Evolutionary conservation across 2,113 vertebrate species (phyloP).

Genomic region (Corythaeola cristata): DNA sequence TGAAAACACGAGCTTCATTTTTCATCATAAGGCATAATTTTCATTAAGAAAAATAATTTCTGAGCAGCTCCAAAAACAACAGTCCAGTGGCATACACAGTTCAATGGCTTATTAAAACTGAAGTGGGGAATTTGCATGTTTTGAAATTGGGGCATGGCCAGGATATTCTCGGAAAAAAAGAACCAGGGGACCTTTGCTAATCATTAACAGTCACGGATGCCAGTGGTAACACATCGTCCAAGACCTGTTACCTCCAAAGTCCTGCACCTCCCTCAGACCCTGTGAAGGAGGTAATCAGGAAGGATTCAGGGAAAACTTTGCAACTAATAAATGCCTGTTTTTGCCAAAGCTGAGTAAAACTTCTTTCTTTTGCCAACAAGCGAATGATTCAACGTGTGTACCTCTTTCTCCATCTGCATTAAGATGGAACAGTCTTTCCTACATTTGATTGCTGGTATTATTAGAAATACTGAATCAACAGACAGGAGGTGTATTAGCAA

Average conservation of each 20-base stretch:
- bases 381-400: not conserved
- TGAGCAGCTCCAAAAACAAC: slow-evolving; percentile 47
- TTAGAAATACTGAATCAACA: not conserved
- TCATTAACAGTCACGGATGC: not conserved
- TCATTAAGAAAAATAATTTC: slow-evolving; percentile 59
- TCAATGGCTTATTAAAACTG: slow-evolving; percentile 55
- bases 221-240: not conserved
- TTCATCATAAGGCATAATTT: slow-evolving; percentile 37
- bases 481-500: not conserved
- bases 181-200: slow-evolving; percentile 22
- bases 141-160: slow-evolving; percentile 32
- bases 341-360: not conserved
- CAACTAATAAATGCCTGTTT: not conserved
- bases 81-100: slow-evolving; percentile 38
- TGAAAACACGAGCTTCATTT: slow-evolving; percentile 35
- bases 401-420: not conserved
- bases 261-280: not conserved
- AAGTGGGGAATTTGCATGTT: slow-evolving; percentile 24
- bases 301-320: not conserved
- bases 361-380: not conserved
- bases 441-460: not conserved
- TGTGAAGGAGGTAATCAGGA: not conserved
- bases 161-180: slow-evolving; percentile 42
- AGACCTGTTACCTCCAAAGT: slow-evolving; percentile 25
- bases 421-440: not conserved